Evolutionary conservation across 2,113 vertebrate species (phyloP).

Genomic region (Pterocles burchelli): DNA sequence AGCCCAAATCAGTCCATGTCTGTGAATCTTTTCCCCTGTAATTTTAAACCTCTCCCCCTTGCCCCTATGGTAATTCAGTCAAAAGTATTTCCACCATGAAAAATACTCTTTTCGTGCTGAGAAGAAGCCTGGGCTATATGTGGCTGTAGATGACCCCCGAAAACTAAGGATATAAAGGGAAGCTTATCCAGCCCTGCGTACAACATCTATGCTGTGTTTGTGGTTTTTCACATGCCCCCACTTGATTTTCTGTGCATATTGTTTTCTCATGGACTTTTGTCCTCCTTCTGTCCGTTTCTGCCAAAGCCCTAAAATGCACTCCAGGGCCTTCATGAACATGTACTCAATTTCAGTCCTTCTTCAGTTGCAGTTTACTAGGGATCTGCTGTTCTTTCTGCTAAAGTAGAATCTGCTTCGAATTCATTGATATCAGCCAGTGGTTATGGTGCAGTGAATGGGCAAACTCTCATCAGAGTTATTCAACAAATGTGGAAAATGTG

Average conservation of each 20-base stretch:
- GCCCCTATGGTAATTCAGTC: not conserved
- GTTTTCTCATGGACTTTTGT: not conserved
- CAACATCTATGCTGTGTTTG: not conserved
- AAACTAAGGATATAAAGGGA: not conserved
- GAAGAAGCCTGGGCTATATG: not conserved
- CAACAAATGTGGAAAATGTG: not conserved
- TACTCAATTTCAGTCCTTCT: not conserved
- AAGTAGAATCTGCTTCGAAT: not conserved
- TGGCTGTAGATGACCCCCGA: not conserved
- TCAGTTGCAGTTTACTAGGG: not conserved
- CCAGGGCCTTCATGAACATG: not conserved
- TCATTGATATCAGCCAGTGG: not conserved
- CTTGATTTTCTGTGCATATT: not conserved
- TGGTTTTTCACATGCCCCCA: not conserved
- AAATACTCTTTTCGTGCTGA: not conserved
- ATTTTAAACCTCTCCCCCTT: not conserved
- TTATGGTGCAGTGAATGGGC: not conserved
- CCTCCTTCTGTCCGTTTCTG: not conserved
- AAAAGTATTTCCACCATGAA: not conserved
- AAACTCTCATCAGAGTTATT: not conserved
- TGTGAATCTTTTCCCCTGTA: not conserved
- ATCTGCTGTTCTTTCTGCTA: not conserved
- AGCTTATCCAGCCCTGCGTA: not conserved
- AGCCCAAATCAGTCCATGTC: not conserved
- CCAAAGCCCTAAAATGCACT: not conserved